Conservation (phyloP, 1,140 invertebrate species). For the Bathynomus jamesi region DNA sequence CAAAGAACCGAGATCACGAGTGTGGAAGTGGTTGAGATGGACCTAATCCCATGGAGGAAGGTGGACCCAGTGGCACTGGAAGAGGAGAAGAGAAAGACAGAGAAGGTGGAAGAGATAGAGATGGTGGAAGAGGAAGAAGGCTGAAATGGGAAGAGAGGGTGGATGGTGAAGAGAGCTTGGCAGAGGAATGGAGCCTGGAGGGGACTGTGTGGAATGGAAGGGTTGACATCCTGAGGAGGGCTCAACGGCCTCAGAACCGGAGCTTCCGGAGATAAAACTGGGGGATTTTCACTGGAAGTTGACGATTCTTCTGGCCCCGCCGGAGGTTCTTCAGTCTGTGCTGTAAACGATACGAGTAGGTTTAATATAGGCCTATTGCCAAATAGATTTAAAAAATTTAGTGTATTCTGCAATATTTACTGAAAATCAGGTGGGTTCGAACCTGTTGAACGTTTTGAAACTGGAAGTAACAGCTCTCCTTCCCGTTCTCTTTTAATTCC, state of each 20-base stretch:
- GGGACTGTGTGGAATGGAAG: background rate
- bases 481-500: constrained; percentile 9
- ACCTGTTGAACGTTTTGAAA: constrained; percentile 9
- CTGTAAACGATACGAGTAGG: too few relatives aligned
- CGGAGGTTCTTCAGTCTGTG: background rate
- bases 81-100: background rate
- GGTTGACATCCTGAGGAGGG: background rate
- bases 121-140: background rate
- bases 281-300: background rate
- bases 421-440: too few relatives aligned
- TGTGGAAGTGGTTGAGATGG: background rate
- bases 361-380: too few relatives aligned
- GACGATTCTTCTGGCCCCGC: background rate
- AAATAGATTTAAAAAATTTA: too few relatives aligned
- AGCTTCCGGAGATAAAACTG: background rate
- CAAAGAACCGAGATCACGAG: background rate
- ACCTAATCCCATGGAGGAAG: background rate
- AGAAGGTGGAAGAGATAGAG: background rate
- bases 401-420: too few relatives aligned
- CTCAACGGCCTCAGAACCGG: background rate
- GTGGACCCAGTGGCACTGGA: background rate
- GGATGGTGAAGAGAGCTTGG: too few relatives aligned
- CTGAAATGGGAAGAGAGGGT: background rate
- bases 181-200: background rate
- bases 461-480: constrained; percentile 8